Evolutionary conservation across 2,888 invertebrate genomes (phyloP), one percentile per base, ranked within the genome.

Genomic region (Sphecodes monilicornis): DNA sequence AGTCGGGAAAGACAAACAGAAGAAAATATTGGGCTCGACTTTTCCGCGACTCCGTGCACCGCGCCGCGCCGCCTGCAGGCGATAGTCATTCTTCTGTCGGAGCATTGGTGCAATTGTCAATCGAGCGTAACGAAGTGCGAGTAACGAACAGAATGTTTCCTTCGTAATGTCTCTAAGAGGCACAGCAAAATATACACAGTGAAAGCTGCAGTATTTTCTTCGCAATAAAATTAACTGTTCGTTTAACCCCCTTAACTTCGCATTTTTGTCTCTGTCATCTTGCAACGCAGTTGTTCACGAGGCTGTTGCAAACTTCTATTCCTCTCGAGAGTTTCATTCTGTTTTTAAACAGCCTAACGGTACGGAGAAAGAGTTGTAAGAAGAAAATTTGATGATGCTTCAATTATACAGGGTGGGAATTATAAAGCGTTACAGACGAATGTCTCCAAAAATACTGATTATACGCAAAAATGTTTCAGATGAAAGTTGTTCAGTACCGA

Each of bases 1-100:
- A 54, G 54, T 71, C 72, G 76, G 46, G 32, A 32, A 83, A 32
- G 26, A 50, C 46, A 50, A 73, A 36, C 29, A 46, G 57, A 29
- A 60, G 57, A 60, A 60, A 60, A 60, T 60, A 29, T 60, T 60
- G 16, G 16, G 26, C 57, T 16, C 26, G 57, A 60, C 57, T 60
- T 29, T 60, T 60, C 26, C 57, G 57, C 57, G 29, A 60, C 57
- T 60, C n/a, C 16, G 2, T 60, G 29, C 29, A 26, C 26, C 54
- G 3, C 50, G 43, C 43, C 0, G 4, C n/a, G 54, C 60, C 18
- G n/a, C 26, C 57, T 22, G 22, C 46, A 1, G 18, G 50, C 50
- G 50, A 50, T 50, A 50, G 50, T 50, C 57, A 60, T 60, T 60
- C 57, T 60, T 26, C 16, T 4, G 26, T 6, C 57, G 16, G 16